Base-by-base conservation (phyloP, 2,797 vertebrate genomes). In the Siniperca scherzeri region DNA sequence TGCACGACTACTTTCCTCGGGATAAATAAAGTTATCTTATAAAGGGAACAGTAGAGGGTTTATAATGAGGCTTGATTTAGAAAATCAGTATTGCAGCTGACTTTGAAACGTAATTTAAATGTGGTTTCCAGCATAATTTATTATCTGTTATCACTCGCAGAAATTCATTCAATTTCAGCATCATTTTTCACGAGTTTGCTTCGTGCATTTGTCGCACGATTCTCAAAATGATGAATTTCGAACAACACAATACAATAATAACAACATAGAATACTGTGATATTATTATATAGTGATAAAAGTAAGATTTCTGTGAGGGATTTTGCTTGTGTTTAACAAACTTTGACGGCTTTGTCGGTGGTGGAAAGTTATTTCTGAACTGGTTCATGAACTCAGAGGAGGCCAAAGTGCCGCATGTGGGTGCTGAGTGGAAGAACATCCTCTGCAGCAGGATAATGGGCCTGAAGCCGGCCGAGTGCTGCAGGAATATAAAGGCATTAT, bases 341-440 rank as follows among this genome's bases (percentile, higher is more conserved):
- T 60, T 56, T 67, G 64, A 78, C 52, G 27, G 30, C 65, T 80
- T 78, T 44, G 44, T 42, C 8, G 12, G n/a, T 68, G 48, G 22
- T 64, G 53, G 8, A 55, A 68, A 77, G 81, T 83, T 79, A 77
- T 84, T 81, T 87, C 70, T 70, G 72, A 80, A 61, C 70, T 64
- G 84, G 17, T 70, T 85, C 19, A 16, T 86, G 74, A 76, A 55
- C 69, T 71, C 16, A 66, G 78, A 60, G n/a, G 53, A 82, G 80
- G 69, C 3, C 70, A 74, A 59, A 89, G 82, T 19, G 56, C 84
- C 33, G 46, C 48, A 60, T 74, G 87, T 90, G 88, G 89, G 85
- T 56, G 90, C 83, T 65, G 80, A 91, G 86, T 79, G 84, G 80
- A 67, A 71, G 70, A 86, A 69, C 76, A 72, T 75, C 80, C 77